A percentile compares a stretch with the other conserved stretches of the same genome.
Evolutionary conservation across 2,888 invertebrate genomes (phyloP).

Genomic region (Allygus modestus): DNA sequence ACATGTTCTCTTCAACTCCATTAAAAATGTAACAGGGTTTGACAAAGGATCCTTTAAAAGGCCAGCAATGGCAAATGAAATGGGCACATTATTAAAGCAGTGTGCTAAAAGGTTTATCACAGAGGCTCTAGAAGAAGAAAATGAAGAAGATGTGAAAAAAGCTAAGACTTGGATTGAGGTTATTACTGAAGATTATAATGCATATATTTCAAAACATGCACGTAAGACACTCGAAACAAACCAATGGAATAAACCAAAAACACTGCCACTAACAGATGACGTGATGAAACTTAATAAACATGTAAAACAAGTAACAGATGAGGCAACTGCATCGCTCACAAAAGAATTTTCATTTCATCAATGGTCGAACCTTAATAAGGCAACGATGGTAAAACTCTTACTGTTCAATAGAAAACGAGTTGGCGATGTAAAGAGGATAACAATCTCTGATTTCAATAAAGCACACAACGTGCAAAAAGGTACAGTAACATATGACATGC

Average conservation of each 20-base stretch:
- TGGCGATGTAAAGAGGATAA: not conserved
- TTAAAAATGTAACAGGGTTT: not conserved
- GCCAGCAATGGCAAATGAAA: constrained; percentile 52
- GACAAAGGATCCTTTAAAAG: not conserved
- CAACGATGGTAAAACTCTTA: not conserved
- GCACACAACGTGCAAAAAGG: not conserved
- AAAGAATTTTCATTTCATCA: not conserved
- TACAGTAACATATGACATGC: not conserved
- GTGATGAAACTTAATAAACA: not conserved
- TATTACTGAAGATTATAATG: constrained; percentile 32
- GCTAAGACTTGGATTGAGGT: constrained; percentile 35
- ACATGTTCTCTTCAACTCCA: not conserved
- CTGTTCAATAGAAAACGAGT: constrained; percentile 9
- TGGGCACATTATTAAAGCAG: constrained; percentile 39
- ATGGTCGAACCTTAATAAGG: not conserved
- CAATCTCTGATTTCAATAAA: not conserved
- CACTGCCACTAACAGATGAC: not conserved
- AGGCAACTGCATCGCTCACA: not conserved
- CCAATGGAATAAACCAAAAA: constrained; percentile 5
- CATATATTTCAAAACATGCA: constrained; percentile 43
- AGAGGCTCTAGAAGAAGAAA: not conserved
- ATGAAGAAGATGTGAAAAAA: constrained; percentile 9
- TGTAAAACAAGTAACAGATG: not conserved
- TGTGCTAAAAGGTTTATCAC: not conserved
- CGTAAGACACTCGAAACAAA: constrained; percentile 13